Evolutionary conservation across 2,113 vertebrate species (phyloP).

Genomic region (Pituophis catenifer): DNA sequence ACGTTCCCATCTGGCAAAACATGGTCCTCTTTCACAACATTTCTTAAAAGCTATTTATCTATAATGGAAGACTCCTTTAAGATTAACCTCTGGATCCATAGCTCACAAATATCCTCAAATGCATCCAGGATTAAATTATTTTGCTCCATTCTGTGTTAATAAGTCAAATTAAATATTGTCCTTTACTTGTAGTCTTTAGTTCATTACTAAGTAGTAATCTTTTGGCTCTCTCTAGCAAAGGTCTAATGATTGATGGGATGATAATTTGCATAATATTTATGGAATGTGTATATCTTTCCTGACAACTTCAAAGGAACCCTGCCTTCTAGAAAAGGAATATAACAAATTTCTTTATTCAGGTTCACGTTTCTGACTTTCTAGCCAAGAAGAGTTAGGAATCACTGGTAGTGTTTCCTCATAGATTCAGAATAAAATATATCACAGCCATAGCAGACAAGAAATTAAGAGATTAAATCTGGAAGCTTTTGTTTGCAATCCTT

Average conservation of each 20-base stretch:
- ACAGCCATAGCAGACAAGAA: background rate
- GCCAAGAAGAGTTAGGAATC: background rate
- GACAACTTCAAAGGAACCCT: background rate
- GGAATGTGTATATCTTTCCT: background rate
- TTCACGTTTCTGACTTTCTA: background rate
- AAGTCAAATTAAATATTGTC: background rate
- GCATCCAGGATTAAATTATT: background rate
- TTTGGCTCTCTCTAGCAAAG: background rate
- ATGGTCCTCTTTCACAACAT: background rate
- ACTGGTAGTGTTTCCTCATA: background rate
- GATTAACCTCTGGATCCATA: background rate
- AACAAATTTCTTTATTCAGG: background rate
- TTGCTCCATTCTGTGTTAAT: background rate
- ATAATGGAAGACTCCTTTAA: background rate
- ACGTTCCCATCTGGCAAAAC: background rate
- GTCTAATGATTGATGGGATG: background rate
- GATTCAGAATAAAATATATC: background rate
- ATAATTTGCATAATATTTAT: background rate
- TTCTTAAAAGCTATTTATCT: background rate
- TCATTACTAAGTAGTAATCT: background rate
- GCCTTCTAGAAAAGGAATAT: background rate
- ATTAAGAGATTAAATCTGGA: background rate
- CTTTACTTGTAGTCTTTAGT: background rate
- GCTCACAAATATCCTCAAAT: background rate
- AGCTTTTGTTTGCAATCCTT: background rate